Evolutionary conservation across 2,113 vertebrate species (phyloP), one percentile per base, ranked within the genome.

Genomic region (Neoarius graeffei): DNA sequence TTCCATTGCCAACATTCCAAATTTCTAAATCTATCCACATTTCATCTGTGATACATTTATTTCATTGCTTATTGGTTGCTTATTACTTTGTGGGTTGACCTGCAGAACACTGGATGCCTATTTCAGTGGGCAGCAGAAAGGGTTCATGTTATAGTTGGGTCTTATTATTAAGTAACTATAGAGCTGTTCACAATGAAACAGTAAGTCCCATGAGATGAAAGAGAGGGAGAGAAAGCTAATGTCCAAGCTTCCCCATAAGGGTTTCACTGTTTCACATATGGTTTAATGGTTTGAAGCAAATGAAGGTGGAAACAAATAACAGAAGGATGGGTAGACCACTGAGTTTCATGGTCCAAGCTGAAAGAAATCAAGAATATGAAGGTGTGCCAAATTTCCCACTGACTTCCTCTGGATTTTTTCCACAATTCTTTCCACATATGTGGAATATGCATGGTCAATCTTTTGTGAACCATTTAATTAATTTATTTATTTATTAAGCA

Each of bases 241-340:
- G 42, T 71, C 52, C 85, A 89, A 56, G 30, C 80, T 85, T 81
- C 71, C 76, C 85, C 69, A 83, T 66, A 81, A 67, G 27, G 71
- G 59, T 50, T 88, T 81, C 59, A 88, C 67, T 11, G 23, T 80
- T 83, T 80, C 87, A 84, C 89, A 90, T 86, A 83, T 88, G 84
- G 71, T 69, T 86, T 79, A 86, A 81, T 27, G 87, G 86, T 90
- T 84, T 71, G 84, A 30, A n/a, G 81, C n/a, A 69, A 57, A 84
- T 60, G 86, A 66, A 35, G 69, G 89, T 81, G 86, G 83, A 81
- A 85, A 88, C 85, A 85, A 27, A 25, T 84, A 74, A 19, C 80
- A 90, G 90, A 89, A 82, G 79, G 85, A 90, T 88, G 86, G 91
- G 89, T 82, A 25, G 88, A 42, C 66, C 81, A 19, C 56, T 50